These are phyloP conservation scores for Amphiura filiformis DNA, from an alignment of 35 echinoderm and acorn worm species.

Conservation along the genomic window DNA sequence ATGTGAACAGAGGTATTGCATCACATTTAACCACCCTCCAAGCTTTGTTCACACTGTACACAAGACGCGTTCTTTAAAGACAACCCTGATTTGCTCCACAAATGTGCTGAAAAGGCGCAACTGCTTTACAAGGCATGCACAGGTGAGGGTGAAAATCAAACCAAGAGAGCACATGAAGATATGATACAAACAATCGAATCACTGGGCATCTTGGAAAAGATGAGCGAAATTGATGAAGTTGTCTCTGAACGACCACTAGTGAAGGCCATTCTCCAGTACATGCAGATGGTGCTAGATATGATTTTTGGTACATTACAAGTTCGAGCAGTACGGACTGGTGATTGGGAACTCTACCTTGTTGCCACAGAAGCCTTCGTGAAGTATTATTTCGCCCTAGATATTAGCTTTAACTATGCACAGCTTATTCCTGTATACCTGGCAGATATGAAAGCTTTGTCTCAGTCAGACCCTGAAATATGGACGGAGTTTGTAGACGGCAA, in stretches of 20 bases:
- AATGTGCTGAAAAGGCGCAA: not conserved
- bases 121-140: not conserved
- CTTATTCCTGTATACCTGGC: conserved; percentile 26
- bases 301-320: not conserved
- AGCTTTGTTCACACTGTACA: conserved; percentile 18
- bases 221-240: conserved; percentile 20
- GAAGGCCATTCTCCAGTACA: not conserved
- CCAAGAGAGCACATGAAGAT: not conserved
- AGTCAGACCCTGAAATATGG: not conserved
- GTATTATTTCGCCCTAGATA: conserved; percentile 35
- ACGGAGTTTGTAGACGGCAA: conserved; percentile 17
- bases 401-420: conserved; percentile 20
- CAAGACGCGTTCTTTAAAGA: conserved; percentile 1
- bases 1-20: conserved; percentile 19
- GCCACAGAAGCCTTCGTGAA: not conserved
- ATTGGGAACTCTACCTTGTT: conserved; percentile 1
- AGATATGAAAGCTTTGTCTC: conserved; percentile 5
- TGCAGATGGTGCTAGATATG: conserved; percentile 24
- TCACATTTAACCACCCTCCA: conserved; percentile 8
- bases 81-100: not conserved
- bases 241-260: not conserved
- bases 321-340: not conserved
- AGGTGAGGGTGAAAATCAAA: not conserved
- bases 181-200: not conserved
- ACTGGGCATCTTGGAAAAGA: not conserved